Base-by-base conservation (phyloP, 2,888 invertebrate species). In the Drosophila kanekoi region DNA sequence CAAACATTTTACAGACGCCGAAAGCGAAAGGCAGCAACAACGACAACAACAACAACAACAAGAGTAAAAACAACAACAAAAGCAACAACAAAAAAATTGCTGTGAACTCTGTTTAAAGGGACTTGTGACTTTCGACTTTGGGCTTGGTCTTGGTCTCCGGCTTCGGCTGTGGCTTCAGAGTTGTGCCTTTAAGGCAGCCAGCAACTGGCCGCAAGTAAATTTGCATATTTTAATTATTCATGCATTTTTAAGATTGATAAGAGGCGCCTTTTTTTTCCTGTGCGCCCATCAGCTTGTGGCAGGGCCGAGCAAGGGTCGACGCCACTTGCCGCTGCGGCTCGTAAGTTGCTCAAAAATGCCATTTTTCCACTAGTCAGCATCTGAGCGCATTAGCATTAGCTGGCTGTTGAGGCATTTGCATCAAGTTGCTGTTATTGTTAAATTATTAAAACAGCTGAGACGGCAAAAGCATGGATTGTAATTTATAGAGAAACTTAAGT, bases 231-330 rank as follows among this genome's bases (percentile, higher is more conserved):
- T 83, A 83, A 83, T 83, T 83, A 83, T 83, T 83, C 83, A 83
- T 83, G 87, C 87, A 86, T 83, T 83, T 88, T 83, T 88, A 86
- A 88, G 87, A 88, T 83, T 88, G 89, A 83, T 88, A 83, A 83
- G 87, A 86, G 73, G 35, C 60, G 62, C 58, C 47, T 58, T 62
- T 60, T 59, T 72, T 48, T 37, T 40, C 32, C n/a, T 28, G 28
- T 38, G 57, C 65, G 53, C 53, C 38, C 49, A 14, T 4, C 38
- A 40, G 32, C 40, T 13, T 20, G 56, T 44, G 16, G 28, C 37
- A 16, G 35, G 5, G 52, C 45, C 54, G 32, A 33, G 43, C 44
- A 51, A 44, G 59, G 33, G 52, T 60, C 65, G 59, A 57, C 48
- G 63, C 58, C 45, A 23, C 38, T 60, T 43, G 49, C 33, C 18